Percentiles rank a stretch among this genome's conserved stretches.
Evolutionary conservation across 2,797 vertebrate genomes (phyloP).

Genomic region (Cheirogaleus major): DNA sequence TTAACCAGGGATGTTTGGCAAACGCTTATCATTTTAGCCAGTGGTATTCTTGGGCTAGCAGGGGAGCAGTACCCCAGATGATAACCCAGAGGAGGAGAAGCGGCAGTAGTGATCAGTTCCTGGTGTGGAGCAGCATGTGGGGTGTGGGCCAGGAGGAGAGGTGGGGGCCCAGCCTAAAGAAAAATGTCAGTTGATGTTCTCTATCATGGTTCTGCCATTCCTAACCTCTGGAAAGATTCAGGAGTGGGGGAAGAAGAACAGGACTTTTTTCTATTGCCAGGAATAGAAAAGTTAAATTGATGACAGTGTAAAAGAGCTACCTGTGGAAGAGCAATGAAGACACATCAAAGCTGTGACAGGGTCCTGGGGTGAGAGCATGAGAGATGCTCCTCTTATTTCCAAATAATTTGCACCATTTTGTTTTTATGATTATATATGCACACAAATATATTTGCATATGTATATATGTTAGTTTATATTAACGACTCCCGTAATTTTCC

Average conservation of each 20-base stretch:
- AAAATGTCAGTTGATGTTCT: neutral
- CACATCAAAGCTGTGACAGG: neutral
- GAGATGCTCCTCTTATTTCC: neutral
- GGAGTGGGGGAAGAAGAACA: neutral
- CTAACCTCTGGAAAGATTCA: neutral
- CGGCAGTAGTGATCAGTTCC: neutral
- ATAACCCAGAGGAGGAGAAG: neutral
- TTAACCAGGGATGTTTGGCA: neutral
- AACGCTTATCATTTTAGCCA: neutral
- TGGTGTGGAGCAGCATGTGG: neutral
- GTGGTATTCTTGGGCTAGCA: neutral
- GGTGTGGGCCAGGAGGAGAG: neutral
- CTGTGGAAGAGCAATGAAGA: neutral
- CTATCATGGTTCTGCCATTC: neutral
- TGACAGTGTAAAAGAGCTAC: neutral
- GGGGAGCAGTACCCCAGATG: neutral
- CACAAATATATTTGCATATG: neutral
- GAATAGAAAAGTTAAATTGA: neutral
- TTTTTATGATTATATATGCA: neutral
- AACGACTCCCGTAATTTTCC: neutral
- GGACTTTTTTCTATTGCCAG: neutral
- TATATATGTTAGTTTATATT: neutral
- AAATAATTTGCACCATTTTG: neutral
- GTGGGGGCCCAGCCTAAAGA: neutral
- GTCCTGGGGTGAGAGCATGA: neutral